Conservation (phyloP, 2,888 invertebrate genomes). For the Agrotis clavis region DNA sequence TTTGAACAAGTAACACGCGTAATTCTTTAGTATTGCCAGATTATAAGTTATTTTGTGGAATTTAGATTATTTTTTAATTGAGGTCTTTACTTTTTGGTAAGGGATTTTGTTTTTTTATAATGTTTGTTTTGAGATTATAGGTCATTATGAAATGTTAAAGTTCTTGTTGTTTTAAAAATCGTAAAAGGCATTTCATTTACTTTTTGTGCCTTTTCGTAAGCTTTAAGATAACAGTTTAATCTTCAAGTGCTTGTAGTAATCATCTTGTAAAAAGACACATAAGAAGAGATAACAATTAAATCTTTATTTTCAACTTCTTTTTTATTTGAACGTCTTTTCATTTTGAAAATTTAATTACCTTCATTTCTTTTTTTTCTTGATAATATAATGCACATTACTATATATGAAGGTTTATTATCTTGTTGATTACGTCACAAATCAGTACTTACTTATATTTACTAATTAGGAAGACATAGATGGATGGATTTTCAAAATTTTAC, state of each 20-base stretch:
- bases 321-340: not conserved
- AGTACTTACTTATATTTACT: too few species aligned
- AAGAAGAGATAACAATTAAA: not conserved
- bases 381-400: too few species aligned
- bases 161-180: slow-evolving; percentile 17
- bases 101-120: slow-evolving; percentile 26
- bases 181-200: slow-evolving; percentile 3
- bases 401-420: too few species aligned
- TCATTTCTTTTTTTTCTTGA: not conserved
- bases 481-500: too few species aligned
- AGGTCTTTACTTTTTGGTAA: slow-evolving; percentile 18
- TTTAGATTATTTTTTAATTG: slow-evolving; percentile 64
- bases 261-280: not conserved
- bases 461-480: too few species aligned
- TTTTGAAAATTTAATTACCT: too few species aligned
- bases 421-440: too few species aligned
- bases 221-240: slow-evolving; percentile 25
- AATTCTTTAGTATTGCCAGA: slow-evolving; percentile 72
- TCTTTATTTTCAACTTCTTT: not conserved
- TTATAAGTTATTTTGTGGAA: slow-evolving; percentile 66
- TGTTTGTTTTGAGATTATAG: slow-evolving; percentile 34
- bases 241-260: not conserved
- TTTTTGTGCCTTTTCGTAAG: not conserved
- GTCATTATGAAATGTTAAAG: slow-evolving; percentile 5
- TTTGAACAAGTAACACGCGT: slow-evolving; percentile 67